phyloP scores from a whole-genome alignment of 1,140 invertebrate species.

The Telenomus remus region DNA sequence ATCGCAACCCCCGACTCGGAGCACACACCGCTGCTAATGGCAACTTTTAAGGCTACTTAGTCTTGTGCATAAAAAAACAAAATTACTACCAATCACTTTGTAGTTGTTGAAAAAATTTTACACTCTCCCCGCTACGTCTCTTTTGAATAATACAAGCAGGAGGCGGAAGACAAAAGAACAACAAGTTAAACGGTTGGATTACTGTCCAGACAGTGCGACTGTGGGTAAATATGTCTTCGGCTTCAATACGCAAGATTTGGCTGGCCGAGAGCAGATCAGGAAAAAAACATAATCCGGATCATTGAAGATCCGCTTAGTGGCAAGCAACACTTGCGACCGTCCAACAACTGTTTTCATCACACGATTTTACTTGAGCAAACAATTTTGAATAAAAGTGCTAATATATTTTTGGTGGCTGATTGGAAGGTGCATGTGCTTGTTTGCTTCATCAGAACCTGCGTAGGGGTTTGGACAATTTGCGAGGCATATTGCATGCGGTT shows the following conservation, averaged over 20 bases:
- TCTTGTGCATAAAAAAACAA: slow-evolving; percentile 4
- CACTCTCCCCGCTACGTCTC: too few relatives aligned
- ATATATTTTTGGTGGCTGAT: too few relatives aligned
- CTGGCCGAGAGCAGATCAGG: slow-evolving; percentile 64
- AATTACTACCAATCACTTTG: slow-evolving; percentile 16
- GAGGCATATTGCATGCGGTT: slow-evolving; percentile 68
- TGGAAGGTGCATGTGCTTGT: too few relatives aligned
- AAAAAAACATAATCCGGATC: slow-evolving; percentile 75
- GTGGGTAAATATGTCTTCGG: slow-evolving; percentile 70
- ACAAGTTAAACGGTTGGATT: slow-evolving; percentile 60
- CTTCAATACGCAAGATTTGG: slow-evolving; percentile 64
- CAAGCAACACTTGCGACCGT: slow-evolving; percentile 69
- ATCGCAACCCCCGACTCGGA: slow-evolving; percentile 65
- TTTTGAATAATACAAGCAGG: neutral
- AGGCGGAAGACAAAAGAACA: slow-evolving; percentile 3
- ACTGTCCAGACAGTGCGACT: slow-evolving; percentile 67
- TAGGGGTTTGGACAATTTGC: slow-evolving; percentile 63
- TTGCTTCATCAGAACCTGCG: too few relatives aligned
- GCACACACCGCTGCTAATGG: slow-evolving; percentile 70
- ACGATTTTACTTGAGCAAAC: too few relatives aligned
- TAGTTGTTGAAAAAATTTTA: too few relatives aligned
- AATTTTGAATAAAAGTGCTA: too few relatives aligned
- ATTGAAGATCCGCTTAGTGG: slow-evolving; percentile 74
- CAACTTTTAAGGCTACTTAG: slow-evolving; percentile 64
- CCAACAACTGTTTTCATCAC: too few relatives aligned